Percentiles rank a stretch among this genome's conserved stretches.
phyloP scores from a whole-genome alignment of 2,797 vertebrate species.

The Champsocephalus gunnari region DNA sequence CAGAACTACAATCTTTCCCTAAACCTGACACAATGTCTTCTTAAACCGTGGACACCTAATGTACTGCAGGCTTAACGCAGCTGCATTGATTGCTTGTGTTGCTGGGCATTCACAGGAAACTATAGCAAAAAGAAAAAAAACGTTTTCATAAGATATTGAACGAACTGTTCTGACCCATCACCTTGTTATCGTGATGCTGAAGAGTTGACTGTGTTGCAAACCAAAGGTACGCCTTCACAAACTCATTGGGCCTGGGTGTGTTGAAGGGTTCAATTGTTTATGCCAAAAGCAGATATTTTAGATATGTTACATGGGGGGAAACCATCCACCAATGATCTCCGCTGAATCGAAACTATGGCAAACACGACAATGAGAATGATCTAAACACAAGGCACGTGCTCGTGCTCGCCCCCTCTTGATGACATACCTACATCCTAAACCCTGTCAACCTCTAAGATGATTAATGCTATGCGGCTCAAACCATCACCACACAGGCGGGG shows the following conservation, averaged over 20 bases:
- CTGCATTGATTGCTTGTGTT: no score
- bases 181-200: constrained; percentile 3
- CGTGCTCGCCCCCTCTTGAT: constrained; percentile 28
- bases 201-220: constrained; percentile 24
- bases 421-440: constrained; percentile 66
- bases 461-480: constrained; percentile 66
- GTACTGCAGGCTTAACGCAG: no score
- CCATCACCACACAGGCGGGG: constrained; percentile 50
- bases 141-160: no score
- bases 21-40: no score
- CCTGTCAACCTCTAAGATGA: constrained; percentile 68
- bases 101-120: no score
- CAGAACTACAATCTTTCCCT: no score
- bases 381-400: constrained; percentile 48
- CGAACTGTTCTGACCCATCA: constrained; percentile 7
- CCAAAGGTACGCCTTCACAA: constrained; percentile 19
- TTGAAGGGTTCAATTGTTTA: neutral
- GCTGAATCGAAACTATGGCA: neutral
- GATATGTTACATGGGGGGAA: neutral
- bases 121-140: no score
- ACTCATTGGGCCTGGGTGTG: neutral
- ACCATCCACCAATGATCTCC: constrained; percentile 4
- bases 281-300: constrained; percentile 1
- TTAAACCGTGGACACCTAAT: no score
- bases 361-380: constrained; percentile 1